Evolutionary conservation across 2,888 invertebrate genomes (phyloP).

Genomic region (Pasiphila rectangulata): DNA sequence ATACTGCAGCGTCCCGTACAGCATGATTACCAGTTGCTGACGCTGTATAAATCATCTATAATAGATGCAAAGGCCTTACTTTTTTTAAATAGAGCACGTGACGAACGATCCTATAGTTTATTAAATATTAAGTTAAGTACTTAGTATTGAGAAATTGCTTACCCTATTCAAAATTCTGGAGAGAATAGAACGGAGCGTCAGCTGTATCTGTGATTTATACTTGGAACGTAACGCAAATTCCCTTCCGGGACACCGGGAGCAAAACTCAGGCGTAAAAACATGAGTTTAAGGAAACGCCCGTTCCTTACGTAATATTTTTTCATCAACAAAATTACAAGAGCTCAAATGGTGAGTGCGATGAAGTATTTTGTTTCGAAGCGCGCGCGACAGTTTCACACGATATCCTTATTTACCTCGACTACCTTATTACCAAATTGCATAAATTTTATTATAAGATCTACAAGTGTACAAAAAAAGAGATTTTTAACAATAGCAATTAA

Average conservation of each 20-base stretch:
- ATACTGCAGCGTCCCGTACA: too few species aligned
- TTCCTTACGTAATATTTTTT: slow-evolving; percentile 20
- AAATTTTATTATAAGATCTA: too few species aligned
- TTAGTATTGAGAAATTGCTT: slow-evolving; percentile 42
- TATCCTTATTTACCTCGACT: neutral
- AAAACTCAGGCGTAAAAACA: slow-evolving; percentile 28
- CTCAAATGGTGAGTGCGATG: slow-evolving; percentile 10
- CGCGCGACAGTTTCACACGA: neutral
- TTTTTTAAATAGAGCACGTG: too few species aligned
- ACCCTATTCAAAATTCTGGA: slow-evolving; percentile 65
- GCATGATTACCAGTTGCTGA: too few species aligned
- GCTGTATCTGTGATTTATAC: slow-evolving; percentile 67
- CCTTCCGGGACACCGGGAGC: slow-evolving; percentile 31
- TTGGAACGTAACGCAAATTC: slow-evolving; percentile 51
- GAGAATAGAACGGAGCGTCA: slow-evolving; percentile 51
- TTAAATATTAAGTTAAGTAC: slow-evolving; percentile 41
- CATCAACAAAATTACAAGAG: slow-evolving; percentile 21
- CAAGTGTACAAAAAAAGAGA: too few species aligned
- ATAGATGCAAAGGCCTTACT: too few species aligned
- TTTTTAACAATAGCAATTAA: too few species aligned
- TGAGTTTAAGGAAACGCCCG: slow-evolving; percentile 22
- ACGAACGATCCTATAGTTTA: too few species aligned
- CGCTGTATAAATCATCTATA: too few species aligned
- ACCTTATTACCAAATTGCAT: too few species aligned
- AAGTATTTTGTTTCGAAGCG: slow-evolving; percentile 8